Base-by-base conservation (phyloP, 2,113 vertebrate species). In the Promerops cafer region DNA sequence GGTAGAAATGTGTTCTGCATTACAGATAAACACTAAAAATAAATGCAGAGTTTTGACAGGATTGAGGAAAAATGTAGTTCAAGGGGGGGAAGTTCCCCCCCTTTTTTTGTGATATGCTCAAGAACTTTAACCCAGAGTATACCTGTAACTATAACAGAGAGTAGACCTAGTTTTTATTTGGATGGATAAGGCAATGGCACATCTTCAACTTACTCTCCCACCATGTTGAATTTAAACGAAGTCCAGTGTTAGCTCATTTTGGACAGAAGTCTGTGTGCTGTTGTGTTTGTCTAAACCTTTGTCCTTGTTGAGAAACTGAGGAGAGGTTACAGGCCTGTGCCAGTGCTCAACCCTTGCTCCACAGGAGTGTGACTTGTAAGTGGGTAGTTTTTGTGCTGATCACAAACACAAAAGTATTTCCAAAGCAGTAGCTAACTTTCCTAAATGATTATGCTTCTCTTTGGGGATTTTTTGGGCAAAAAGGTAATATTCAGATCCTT, bases 261-360 rank as follows among this genome's bases (percentile, higher is more conserved):
- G 65, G 61, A 37, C 74, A 35, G 30, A 74, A 64, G 35, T 59
- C 24, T 86, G 0, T 81, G 35, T n/a, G 16, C 64, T 77, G n/a
- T 54, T 78, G 10, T 78, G 72, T 90, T 80, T 90, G 63, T 31
- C 40, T 69, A 40, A 89, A 79, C 86, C 64, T 94, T 93, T 96
- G 87, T 82, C 70, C 84, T 56, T 39, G 40, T 49, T 89, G 74
- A 35, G 52, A 81, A 92, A 57, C 28, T 16, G 53, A 61, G 23
- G 59, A 37, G 42, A 47, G 65, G 35, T 74, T 68, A 27, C 56
- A 42, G 54, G 57, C 37, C 17, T 63, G 30, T 87, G 39, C 42
- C 3, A 7, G 40, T 44, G 56, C 60, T 83, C 70, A 90, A 8
- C 69, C 33, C 49, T 75, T 77, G 47, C 35, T 74, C 40, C 22